These are phyloP conservation scores for Mesochorus sp. DNA, from an alignment of 2,888 invertebrate species.

Conservation along the genomic window DNA sequence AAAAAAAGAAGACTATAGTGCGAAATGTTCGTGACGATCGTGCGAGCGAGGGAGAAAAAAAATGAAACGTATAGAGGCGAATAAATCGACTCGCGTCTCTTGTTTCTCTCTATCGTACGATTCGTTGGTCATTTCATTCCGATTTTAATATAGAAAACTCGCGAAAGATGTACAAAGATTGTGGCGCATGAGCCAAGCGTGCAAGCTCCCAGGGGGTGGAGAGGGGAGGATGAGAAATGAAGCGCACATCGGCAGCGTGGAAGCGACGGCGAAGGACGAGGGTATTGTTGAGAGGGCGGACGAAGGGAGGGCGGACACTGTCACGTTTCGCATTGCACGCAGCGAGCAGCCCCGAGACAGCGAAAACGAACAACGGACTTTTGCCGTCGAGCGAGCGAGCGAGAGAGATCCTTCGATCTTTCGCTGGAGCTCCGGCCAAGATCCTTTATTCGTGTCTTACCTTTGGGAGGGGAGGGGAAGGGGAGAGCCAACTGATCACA, in stretches of 20 bases:
- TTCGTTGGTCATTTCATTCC: conserved; percentile 71
- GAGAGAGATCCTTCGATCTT: conserved; percentile 41
- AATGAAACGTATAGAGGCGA: too few relatives aligned
- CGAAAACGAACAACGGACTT: conserved; percentile 51
- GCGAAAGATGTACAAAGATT: conserved; percentile 32
- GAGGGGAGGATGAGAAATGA: conserved; percentile 22
- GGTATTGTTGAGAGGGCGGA: conserved; percentile 76
- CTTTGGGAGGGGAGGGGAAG: conserved; percentile 33
- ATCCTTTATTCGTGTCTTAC: conserved; percentile 57
- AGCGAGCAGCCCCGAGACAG: conserved; percentile 70
- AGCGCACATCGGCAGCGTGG: conserved; percentile 50
- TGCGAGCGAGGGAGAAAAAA: too few relatives aligned
- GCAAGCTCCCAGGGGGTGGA: conserved; percentile 16
- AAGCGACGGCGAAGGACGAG: conserved; percentile 69
- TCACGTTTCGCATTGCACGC: conserved; percentile 81
- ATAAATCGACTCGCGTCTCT: not conserved
- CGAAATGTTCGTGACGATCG: too few relatives aligned
- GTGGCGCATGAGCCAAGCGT: too few relatives aligned
- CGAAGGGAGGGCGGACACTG: conserved; percentile 73
- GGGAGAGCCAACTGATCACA: conserved; percentile 71
- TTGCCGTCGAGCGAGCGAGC: conserved; percentile 37
- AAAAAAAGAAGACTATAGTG: too few relatives aligned
- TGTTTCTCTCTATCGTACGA: conserved; percentile 35
- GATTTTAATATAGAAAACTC: conserved; percentile 64
- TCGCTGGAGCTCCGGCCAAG: conserved; percentile 32